phyloP scores from a whole-genome alignment of 2,113 vertebrate species.

The Phainopepla nitens region DNA sequence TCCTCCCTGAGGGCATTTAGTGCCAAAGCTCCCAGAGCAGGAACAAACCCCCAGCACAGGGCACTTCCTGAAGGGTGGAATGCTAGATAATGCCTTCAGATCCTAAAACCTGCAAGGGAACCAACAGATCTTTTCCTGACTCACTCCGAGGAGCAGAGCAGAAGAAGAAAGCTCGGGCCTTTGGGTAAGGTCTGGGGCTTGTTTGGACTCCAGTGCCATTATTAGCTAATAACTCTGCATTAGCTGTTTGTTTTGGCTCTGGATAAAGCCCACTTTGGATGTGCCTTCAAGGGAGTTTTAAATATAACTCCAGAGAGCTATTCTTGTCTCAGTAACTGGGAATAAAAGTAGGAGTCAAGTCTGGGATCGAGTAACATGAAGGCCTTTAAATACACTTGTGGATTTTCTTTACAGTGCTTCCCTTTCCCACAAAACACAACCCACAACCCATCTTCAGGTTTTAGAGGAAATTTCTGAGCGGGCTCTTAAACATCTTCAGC shows the following conservation, averaged over 20 bases:
- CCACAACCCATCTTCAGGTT: background rate
- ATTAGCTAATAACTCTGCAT: background rate
- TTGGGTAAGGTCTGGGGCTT: background rate
- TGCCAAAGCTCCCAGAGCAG: background rate
- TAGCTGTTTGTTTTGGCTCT: conserved; percentile 2
- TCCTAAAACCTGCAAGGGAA: background rate
- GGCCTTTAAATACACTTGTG: background rate
- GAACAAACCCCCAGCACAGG: fast-evolving
- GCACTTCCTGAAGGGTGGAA: background rate
- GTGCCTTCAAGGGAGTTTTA: background rate
- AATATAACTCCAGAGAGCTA: conserved; percentile 11
- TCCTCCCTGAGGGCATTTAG: background rate
- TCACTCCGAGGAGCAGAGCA: background rate
- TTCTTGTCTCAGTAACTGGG: background rate
- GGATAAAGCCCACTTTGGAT: background rate
- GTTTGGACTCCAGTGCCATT: background rate
- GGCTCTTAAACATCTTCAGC: background rate
- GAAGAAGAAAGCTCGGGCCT: background rate
- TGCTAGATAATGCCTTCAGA: background rate
- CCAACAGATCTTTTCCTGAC: background rate
- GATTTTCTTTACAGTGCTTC: background rate
- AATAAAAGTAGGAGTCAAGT: background rate
- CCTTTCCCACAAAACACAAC: background rate
- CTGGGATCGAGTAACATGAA: background rate
- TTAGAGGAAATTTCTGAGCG: background rate